Evolutionary conservation across 2,113 vertebrate genomes (phyloP).

Genomic region (Pagrus major): DNA sequence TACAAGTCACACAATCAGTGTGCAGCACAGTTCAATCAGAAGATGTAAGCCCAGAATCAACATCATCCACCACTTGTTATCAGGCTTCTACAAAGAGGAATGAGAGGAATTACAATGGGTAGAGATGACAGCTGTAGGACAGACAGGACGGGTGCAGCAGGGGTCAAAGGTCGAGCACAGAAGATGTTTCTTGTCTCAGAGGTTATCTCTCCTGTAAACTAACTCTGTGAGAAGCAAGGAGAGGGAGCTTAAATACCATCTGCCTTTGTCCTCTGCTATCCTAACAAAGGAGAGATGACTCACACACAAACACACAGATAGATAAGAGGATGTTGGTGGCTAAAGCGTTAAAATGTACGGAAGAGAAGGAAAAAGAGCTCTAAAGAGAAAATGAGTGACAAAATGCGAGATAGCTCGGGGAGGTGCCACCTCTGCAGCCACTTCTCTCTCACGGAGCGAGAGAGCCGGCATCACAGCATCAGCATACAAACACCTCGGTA

Average conservation of each 20-base stretch:
- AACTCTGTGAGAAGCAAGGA: conserved; percentile 8
- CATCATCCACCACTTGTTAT: neutral
- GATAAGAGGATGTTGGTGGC: conserved; percentile 16
- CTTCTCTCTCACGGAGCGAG: conserved; percentile 53
- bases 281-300: conserved; percentile 26
- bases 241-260: conserved; percentile 27
- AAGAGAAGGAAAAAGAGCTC: conserved; percentile 22
- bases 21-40: neutral
- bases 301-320: conserved; percentile 17
- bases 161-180: conserved; percentile 41
- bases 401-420: conserved; percentile 67
- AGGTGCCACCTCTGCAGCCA: conserved; percentile 67
- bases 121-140: neutral
- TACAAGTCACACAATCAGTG: neutral
- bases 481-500: conserved; percentile 83
- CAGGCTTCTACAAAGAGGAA: neutral
- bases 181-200: conserved; percentile 15
- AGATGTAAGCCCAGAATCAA: neutral
- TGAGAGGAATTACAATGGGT: neutral
- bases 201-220: conserved; percentile 24
- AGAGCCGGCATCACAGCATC: conserved; percentile 75
- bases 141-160: neutral
- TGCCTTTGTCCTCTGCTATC: conserved; percentile 30
- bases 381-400: conserved; percentile 65
- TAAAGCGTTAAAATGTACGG: conserved; percentile 43